phyloP scores from a whole-genome alignment of 1,140 invertebrate species.

The Probaryconus sp. region DNA sequence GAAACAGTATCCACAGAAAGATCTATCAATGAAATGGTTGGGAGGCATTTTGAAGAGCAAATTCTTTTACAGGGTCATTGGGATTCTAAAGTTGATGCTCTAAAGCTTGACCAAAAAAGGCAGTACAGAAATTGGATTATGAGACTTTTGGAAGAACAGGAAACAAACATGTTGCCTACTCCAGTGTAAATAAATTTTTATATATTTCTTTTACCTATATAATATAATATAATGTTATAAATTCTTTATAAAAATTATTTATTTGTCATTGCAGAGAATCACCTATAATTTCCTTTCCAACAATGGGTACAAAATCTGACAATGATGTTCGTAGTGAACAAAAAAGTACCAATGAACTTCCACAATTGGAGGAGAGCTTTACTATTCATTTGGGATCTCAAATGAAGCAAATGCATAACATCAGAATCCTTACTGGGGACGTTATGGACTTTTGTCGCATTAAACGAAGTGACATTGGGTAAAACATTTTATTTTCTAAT shows the following conservation, averaged over 20 bases:
- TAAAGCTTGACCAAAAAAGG: slow-evolving; percentile 85
- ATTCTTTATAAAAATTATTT: not conserved
- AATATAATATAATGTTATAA: not conserved
- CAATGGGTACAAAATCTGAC: slow-evolving; percentile 63
- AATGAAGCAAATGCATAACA: slow-evolving; percentile 99
- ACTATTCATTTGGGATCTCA: slow-evolving; percentile 98
- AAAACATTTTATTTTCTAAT: slow-evolving; percentile 25
- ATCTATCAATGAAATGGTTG: slow-evolving; percentile 87
- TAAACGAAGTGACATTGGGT: slow-evolving; percentile 79
- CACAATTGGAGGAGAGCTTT: slow-evolving; percentile 91
- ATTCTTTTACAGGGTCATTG: slow-evolving; percentile 87
- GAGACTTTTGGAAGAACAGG: slow-evolving; percentile 84
- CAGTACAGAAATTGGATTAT: slow-evolving; percentile 90
- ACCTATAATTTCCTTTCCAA: slow-evolving; percentile 69
- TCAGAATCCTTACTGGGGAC: slow-evolving; percentile 92
- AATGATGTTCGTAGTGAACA: slow-evolving; percentile 65
- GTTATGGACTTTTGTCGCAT: slow-evolving; percentile 90
- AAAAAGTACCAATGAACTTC: slow-evolving; percentile 69
- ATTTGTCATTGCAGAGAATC: slow-evolving; percentile 68
- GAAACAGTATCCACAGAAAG: slow-evolving; percentile 84
- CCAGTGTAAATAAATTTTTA: slow-evolving; percentile 76
- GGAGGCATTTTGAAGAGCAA: slow-evolving; percentile 87
- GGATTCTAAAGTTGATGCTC: slow-evolving; percentile 86
- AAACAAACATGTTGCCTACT: slow-evolving; percentile 79
- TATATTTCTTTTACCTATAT: not conserved